Percentiles rank a stretch among this genome's conserved stretches.
phyloP scores from a whole-genome alignment of 2,797 vertebrate genomes.

The Phrynocephalus forsythii region DNA sequence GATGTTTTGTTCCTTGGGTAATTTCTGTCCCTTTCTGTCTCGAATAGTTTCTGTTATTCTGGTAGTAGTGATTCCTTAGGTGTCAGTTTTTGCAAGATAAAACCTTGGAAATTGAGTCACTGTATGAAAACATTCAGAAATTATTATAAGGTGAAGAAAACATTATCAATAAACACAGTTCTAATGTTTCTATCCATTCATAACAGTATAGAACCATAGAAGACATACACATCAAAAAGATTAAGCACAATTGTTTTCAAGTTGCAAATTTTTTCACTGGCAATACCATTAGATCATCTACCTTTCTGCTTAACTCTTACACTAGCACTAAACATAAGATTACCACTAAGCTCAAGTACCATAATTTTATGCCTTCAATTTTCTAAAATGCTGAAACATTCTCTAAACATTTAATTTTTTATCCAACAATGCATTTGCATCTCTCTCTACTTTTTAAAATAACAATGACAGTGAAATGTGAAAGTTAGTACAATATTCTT shows the following conservation, averaged over 20 bases:
- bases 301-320: conserved; percentile 37
- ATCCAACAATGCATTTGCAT: conserved; percentile 61
- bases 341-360: conserved; percentile 38
- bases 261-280: conserved; percentile 9
- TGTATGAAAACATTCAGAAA: conserved; percentile 42
- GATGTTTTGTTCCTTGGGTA: conserved; percentile 52
- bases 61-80: conserved; percentile 6
- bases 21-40: conserved; percentile 32
- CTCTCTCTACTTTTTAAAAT: conserved; percentile 56
- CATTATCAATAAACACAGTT: conserved; percentile 32
- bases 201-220: conserved; percentile 40
- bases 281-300: conserved; percentile 27
- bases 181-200: conserved; percentile 29
- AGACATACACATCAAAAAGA: conserved; percentile 45
- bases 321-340: conserved; percentile 21
- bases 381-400: conserved; percentile 32
- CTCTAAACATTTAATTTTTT: conserved; percentile 59
- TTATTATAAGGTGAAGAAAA: conserved; percentile 25
- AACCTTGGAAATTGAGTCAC: conserved; percentile 37
- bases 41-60: conserved; percentile 32
- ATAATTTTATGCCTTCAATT: conserved; percentile 43
- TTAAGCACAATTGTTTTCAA: conserved; percentile 47
- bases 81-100: conserved; percentile 21
- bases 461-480: conserved; percentile 59
- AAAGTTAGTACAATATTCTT: conserved; percentile 66